Conservation (phyloP, 2,888 invertebrate genomes). For the Hypomecis punctinalis region DNA sequence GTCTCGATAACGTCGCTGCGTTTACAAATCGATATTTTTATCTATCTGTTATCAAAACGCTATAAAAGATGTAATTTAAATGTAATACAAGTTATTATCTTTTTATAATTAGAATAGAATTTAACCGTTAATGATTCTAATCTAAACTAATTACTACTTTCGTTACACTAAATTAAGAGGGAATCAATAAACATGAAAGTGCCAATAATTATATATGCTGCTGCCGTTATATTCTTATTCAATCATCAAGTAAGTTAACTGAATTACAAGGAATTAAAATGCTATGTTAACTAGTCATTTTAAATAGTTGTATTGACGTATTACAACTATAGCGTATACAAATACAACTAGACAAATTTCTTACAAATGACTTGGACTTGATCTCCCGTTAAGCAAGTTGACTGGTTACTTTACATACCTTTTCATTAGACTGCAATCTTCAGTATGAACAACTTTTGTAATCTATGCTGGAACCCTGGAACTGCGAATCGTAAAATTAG, state of each 20-base stretch:
- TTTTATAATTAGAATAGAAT: background rate
- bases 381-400: too few relatives aligned
- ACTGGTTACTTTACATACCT: too few relatives aligned
- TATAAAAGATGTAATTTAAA: slow-evolving; percentile 26
- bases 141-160: background rate
- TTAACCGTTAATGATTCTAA: background rate
- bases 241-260: slow-evolving; percentile 32
- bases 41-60: slow-evolving; percentile 11
- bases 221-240: slow-evolving; percentile 23
- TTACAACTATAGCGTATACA: too few relatives aligned
- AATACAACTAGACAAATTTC: too few relatives aligned
- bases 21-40: slow-evolving; percentile 14
- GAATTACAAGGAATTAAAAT: too few relatives aligned
- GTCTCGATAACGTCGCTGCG: slow-evolving; percentile 7
- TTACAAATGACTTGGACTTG: too few relatives aligned
- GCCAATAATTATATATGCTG: slow-evolving; percentile 19
- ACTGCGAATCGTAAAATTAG: too few relatives aligned
- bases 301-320: too few relatives aligned
- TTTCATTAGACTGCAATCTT: too few relatives aligned
- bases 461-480: too few relatives aligned
- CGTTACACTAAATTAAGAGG: background rate
- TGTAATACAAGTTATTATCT: slow-evolving; percentile 10
- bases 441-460: too few relatives aligned
- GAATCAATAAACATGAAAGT: slow-evolving; percentile 29
- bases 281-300: too few relatives aligned